Evolutionary conservation across 2,888 invertebrate genomes (phyloP).

Genomic region (Ptilodon capucinus): DNA sequence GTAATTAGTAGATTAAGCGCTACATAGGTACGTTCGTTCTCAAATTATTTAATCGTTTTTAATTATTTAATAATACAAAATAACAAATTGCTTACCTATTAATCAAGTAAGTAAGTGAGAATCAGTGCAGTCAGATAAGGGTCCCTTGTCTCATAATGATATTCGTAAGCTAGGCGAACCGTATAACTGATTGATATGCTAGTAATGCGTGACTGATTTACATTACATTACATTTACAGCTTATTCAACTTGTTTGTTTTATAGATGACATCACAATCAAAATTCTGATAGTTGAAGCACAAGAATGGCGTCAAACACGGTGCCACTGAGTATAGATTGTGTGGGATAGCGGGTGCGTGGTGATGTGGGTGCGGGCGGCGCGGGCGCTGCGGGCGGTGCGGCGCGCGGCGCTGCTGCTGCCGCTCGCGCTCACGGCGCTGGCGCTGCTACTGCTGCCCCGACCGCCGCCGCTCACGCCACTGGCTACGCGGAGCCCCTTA

Average conservation of each 20-base stretch:
- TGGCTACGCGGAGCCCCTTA: slow-evolving; percentile 36
- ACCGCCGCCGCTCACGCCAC: slow-evolving; percentile 54
- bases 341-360: slow-evolving; percentile 27
- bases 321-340: slow-evolving; percentile 10
- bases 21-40: too few relatives aligned
- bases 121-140: too few relatives aligned
- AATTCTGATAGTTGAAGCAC: slow-evolving; percentile 16
- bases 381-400: slow-evolving; percentile 68
- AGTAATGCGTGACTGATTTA: too few relatives aligned
- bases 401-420: slow-evolving; percentile 74
- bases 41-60: too few relatives aligned
- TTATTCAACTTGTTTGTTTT: neutral
- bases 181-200: too few relatives aligned
- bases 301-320: slow-evolving; percentile 28
- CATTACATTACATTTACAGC: too few relatives aligned
- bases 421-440: slow-evolving; percentile 76
- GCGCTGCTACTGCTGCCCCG: slow-evolving; percentile 77
- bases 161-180: too few relatives aligned
- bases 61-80: too few relatives aligned
- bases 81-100: too few relatives aligned
- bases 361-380: slow-evolving; percentile 71
- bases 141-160: too few relatives aligned
- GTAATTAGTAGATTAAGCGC: too few relatives aligned
- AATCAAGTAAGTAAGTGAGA: too few relatives aligned
- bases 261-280: slow-evolving; percentile 22